These are phyloP conservation scores for Parotocinclus haroldoi DNA, from an alignment of 2,797 vertebrate species.

Conservation along the genomic window DNA sequence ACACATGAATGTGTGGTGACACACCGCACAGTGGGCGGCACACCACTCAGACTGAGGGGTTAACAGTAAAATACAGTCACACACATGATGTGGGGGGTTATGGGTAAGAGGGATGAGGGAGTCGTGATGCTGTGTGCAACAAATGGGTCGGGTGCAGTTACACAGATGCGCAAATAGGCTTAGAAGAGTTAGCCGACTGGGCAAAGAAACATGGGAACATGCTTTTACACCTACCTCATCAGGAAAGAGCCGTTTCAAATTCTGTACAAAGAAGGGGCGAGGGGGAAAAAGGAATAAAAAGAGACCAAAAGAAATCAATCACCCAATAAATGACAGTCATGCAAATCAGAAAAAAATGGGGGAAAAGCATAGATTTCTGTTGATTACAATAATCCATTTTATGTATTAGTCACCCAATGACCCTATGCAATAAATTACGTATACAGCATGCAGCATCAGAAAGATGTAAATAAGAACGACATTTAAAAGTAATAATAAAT, in stretches of 20 bases:
- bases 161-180: not conserved
- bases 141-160: constrained; percentile 3
- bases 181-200: constrained; percentile 3
- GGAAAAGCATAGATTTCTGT: no score
- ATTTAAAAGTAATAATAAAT: no score
- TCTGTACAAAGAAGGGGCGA: constrained; percentile 55
- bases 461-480: no score
- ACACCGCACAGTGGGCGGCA: not conserved
- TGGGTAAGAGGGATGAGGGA: not conserved
- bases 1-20: constrained; percentile 13
- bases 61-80: not conserved
- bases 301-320: constrained; percentile 17
- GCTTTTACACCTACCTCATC: constrained; percentile 73
- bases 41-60: not conserved
- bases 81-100: not conserved
- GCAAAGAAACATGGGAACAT: not conserved
- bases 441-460: no score
- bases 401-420: no score
- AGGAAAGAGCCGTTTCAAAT: constrained; percentile 77
- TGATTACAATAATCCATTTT: no score
- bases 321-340: not conserved
- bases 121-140: no score
- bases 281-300: constrained; percentile 15
- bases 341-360: no score
- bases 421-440: no score